Conservation (phyloP, 2,888 invertebrate genomes). For the Ectemnius cavifrons region DNA sequence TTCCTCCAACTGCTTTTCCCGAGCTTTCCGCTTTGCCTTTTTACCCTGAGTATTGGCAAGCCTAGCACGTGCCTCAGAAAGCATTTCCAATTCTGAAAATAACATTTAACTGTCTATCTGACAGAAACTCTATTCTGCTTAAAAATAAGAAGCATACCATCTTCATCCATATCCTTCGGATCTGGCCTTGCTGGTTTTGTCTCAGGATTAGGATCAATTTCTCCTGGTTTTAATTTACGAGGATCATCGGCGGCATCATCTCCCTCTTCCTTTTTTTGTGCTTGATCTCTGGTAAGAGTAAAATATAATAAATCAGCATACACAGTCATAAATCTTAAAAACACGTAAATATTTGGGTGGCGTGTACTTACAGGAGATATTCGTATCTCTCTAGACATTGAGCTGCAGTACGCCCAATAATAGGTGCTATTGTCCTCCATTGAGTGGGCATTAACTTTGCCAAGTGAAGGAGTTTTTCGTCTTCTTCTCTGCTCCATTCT, state of each 20-base stretch:
- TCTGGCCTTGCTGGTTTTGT: constrained; percentile 99
- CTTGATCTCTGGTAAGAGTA: constrained; percentile 88
- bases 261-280: constrained; percentile 97
- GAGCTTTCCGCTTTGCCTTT: constrained; percentile 94
- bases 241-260: constrained; percentile 96
- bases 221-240: constrained; percentile 97
- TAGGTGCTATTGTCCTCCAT: constrained; percentile 99
- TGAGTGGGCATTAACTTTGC: constrained; percentile 99
- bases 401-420: constrained; percentile 98
- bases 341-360: not conserved
- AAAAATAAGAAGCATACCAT: constrained; percentile 82
- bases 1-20: constrained; percentile 99
- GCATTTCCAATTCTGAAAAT: constrained; percentile 94
- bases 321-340: not conserved
- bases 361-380: constrained; percentile 89
- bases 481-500: constrained; percentile 99
- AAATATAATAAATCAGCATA: not conserved
- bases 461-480: constrained; percentile 97
- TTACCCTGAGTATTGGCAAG: constrained; percentile 99
- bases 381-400: constrained; percentile 99
- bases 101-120: constrained; percentile 12
- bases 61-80: constrained; percentile 98
- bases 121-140: not conserved
- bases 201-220: constrained; percentile 99
- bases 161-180: constrained; percentile 99